Conservation (phyloP, 2,888 invertebrate genomes). For the Hypomecis punctinalis region DNA sequence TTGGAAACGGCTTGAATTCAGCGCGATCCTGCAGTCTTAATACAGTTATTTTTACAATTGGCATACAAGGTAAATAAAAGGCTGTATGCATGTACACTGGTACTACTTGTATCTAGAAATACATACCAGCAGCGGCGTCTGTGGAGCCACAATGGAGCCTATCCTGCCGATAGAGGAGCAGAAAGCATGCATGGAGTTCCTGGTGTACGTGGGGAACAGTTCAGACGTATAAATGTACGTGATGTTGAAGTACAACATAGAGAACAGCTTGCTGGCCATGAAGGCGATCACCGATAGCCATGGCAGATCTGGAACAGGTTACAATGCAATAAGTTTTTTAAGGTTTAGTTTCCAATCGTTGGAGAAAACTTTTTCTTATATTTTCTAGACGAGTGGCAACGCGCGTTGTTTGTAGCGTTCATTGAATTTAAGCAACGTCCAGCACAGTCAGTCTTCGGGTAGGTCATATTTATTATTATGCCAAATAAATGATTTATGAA, state of each 20-base stretch:
- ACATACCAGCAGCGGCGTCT: slow-evolving; percentile 86
- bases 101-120: background rate
- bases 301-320: slow-evolving; percentile 57
- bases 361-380: background rate
- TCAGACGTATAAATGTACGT: slow-evolving; percentile 88
- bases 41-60: too few relatives aligned
- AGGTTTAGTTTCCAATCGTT: too few relatives aligned
- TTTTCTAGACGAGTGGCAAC: background rate
- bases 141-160: slow-evolving; percentile 87
- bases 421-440: too few relatives aligned
- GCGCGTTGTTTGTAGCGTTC: too few relatives aligned
- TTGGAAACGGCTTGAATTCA: too few relatives aligned
- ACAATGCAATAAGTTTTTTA: background rate
- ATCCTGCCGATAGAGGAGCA: slow-evolving; percentile 88
- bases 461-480: too few relatives aligned
- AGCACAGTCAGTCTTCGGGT: too few relatives aligned
- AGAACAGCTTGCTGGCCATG: slow-evolving; percentile 86
- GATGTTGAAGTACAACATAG: slow-evolving; percentile 86
- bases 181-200: slow-evolving; percentile 87
- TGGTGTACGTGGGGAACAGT: slow-evolving; percentile 87
- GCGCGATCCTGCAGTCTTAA: too few relatives aligned
- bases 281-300: slow-evolving; percentile 82
- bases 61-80: too few relatives aligned
- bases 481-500: too few relatives aligned
- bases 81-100: too few relatives aligned